phyloP scores from a whole-genome alignment of 2,113 vertebrate species.

The Balaenoptera acutorostrata region DNA sequence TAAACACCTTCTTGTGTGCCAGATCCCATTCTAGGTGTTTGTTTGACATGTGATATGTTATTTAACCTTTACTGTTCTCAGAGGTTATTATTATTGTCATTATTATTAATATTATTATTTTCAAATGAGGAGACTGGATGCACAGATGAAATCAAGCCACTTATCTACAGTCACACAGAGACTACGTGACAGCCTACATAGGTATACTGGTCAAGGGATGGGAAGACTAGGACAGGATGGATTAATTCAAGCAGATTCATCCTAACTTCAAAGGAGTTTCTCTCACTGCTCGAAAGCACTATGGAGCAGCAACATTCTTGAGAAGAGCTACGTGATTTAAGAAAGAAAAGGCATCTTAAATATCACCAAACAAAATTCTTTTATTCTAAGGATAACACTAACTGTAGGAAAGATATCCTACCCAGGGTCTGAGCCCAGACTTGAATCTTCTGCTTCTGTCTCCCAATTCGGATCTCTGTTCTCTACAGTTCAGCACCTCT shows the following conservation, averaged over 20 bases:
- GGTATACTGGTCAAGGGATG: not conserved
- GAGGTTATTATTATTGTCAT: not conserved
- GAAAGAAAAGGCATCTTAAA: not conserved
- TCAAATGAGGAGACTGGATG: not conserved
- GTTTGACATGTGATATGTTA: not conserved
- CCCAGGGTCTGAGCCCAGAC: not conserved
- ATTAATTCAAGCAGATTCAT: not conserved
- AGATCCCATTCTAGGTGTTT: not conserved
- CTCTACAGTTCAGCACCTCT: not conserved
- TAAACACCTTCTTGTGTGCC: not conserved
- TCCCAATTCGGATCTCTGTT: not conserved
- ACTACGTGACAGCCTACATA: not conserved
- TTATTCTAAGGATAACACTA: not conserved
- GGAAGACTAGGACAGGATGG: not conserved
- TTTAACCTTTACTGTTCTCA: not conserved
- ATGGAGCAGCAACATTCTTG: not conserved
- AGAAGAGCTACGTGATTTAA: not conserved
- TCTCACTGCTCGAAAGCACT: not conserved
- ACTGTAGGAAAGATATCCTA: not conserved
- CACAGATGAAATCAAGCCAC: not conserved
- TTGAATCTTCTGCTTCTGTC: not conserved
- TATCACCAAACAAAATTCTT: not conserved
- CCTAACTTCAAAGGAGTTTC: not conserved
- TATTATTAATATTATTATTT: not conserved
- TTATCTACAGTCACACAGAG: not conserved